Evolutionary conservation across 2,797 vertebrate genomes (phyloP).

Genomic region (Phrynocephalus guinanensis): DNA sequence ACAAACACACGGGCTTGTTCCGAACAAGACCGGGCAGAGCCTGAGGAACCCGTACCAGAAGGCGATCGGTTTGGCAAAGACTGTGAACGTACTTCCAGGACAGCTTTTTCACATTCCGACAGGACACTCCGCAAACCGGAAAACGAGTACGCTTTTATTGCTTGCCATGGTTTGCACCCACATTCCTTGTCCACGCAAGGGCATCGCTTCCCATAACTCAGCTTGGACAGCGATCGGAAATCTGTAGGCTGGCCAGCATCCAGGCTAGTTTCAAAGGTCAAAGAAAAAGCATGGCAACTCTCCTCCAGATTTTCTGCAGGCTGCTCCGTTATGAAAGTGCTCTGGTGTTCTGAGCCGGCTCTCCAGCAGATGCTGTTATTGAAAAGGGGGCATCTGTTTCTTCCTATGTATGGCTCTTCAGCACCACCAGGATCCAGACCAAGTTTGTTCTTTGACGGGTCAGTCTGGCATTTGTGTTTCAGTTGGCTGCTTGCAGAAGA

Average conservation of each 20-base stretch:
- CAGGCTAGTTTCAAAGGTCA: conserved; percentile 58
- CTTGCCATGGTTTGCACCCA: conserved; percentile 74
- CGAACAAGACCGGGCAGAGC: conserved; percentile 84
- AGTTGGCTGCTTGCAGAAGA: conserved; percentile 75
- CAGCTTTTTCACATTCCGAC: conserved; percentile 80
- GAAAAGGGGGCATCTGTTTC: conserved; percentile 73
- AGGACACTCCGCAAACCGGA: conserved; percentile 83
- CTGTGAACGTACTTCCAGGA: conserved; percentile 68
- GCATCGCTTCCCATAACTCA: conserved; percentile 62
- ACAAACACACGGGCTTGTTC: conserved; percentile 87
- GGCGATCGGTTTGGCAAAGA: conserved; percentile 73
- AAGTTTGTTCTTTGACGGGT: conserved; percentile 61
- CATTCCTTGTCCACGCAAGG: conserved; percentile 72
- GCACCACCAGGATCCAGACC: conserved; percentile 59
- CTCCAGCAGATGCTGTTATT: conserved; percentile 75
- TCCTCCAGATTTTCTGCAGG: conserved; percentile 60
- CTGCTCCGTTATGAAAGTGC: conserved; percentile 51
- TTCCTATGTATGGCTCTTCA: conserved; percentile 73
- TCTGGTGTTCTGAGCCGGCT: conserved; percentile 67
- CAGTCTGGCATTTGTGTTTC: conserved; percentile 83
- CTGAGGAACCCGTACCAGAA: conserved; percentile 26
- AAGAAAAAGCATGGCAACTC: conserved; percentile 60
- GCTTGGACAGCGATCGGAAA: conserved; percentile 87
- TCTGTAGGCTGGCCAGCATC: conserved; percentile 76
- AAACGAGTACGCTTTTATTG: conserved; percentile 85